phyloP scores from a whole-genome alignment of 2,113 vertebrate genomes.

The Neolamprologus hecqui region DNA sequence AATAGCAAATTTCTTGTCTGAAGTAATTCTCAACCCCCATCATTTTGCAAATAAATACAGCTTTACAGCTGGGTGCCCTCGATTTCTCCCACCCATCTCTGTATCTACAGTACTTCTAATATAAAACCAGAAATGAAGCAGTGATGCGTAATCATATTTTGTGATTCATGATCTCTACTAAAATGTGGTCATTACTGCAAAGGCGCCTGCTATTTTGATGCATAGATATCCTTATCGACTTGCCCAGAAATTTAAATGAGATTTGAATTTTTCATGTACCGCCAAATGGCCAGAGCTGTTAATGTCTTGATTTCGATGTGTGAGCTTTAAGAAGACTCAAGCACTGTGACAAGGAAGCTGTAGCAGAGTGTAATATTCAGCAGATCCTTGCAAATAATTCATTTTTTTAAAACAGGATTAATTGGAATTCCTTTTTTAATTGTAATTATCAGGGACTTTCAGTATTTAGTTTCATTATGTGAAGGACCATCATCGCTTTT shows the following conservation, averaged over 20 bases:
- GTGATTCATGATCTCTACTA: conserved; percentile 45
- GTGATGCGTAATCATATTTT: conserved; percentile 28
- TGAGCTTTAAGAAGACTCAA: conserved; percentile 26
- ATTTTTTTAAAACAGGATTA: conserved; percentile 21
- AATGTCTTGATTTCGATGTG: conserved; percentile 38
- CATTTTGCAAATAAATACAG: conserved; percentile 15
- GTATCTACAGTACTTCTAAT: background rate
- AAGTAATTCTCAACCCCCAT: background rate
- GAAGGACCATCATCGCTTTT: background rate
- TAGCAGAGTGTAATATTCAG: background rate
- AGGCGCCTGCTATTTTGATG: conserved; percentile 50
- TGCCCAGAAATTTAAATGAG: conserved; percentile 59
- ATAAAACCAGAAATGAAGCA: background rate
- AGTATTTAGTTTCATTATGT: background rate
- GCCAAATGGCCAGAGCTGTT: conserved; percentile 47
- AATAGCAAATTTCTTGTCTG: background rate
- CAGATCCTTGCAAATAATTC: conserved; percentile 9
- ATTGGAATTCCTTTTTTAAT: background rate
- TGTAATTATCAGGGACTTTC: background rate
- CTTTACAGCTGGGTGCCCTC: background rate
- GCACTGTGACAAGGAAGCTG: conserved; percentile 19
- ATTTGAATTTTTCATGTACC: conserved; percentile 66
- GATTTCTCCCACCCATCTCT: conserved; percentile 23
- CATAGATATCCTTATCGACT: conserved; percentile 55
- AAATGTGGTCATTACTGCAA: conserved; percentile 47